These are phyloP conservation scores for Chlorops oryzae DNA, from an alignment of 1,140 invertebrate genomes.

Conservation along the genomic window DNA sequence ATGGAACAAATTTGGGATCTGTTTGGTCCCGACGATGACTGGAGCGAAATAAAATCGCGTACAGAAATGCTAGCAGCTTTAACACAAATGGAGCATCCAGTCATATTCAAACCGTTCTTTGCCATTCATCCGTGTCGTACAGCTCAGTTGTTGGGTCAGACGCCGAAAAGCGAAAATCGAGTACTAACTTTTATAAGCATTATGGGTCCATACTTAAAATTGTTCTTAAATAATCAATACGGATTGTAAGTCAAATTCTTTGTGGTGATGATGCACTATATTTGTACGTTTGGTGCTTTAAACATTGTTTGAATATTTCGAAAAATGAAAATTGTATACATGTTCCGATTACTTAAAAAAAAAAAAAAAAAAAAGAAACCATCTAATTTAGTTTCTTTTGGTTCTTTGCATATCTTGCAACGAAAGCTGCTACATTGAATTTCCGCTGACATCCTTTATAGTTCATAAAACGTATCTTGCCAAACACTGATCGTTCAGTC, in stretches of 20 bases:
- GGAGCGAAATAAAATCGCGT: constrained; percentile 17
- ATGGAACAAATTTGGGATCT: constrained; percentile 35
- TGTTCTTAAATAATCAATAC: constrained; percentile 42
- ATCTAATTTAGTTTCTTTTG: neutral
- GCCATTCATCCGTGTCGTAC: constrained; percentile 49
- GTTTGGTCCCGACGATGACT: constrained; percentile 34
- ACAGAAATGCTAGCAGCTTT: constrained; percentile 33
- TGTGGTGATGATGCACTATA: constrained; percentile 8
- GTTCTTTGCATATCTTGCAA: constrained; percentile 54
- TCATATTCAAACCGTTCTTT: constrained; percentile 46
- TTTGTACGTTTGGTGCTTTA: constrained; percentile 9
- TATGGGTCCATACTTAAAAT: constrained; percentile 43
- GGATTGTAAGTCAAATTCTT: constrained; percentile 14
- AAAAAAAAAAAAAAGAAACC: neutral
- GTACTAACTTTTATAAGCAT: constrained; percentile 48
- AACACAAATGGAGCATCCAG: constrained; percentile 49
- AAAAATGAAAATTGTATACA: no score
- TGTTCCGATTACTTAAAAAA: no score
- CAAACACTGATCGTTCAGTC: constrained; percentile 78
- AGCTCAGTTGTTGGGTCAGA: constrained; percentile 38
- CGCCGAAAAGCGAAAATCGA: constrained; percentile 36
- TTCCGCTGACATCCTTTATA: constrained; percentile 82
- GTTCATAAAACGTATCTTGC: constrained; percentile 90
- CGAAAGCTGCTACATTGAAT: constrained; percentile 74
- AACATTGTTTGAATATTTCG: no score